Evolutionary conservation across 2,888 invertebrate genomes (phyloP).

Genomic region (Xanthostigma xanthostigma): DNA sequence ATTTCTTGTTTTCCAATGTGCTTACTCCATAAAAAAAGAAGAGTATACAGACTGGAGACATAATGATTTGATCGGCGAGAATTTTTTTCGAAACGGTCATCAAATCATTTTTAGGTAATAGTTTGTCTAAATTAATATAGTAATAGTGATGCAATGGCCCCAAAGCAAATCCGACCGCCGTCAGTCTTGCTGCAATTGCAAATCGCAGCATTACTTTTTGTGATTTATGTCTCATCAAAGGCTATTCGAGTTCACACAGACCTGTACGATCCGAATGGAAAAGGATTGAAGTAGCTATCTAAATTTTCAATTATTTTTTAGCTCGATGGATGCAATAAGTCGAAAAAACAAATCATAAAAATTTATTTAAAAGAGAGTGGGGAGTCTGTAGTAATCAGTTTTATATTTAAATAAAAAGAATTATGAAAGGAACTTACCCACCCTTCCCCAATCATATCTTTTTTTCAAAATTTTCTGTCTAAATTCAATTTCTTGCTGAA

Average conservation of each 20-base stretch:
- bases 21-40: slow-evolving; percentile 72
- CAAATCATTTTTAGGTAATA: slow-evolving; percentile 41
- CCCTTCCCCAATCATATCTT: slow-evolving; percentile 44
- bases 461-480: slow-evolving; percentile 26
- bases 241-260: too few relatives aligned
- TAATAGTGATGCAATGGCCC: slow-evolving; percentile 80
- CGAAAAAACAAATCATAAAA: too few relatives aligned
- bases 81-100: slow-evolving; percentile 56
- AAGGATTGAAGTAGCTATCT: too few relatives aligned
- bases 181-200: slow-evolving; percentile 46
- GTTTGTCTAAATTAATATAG: slow-evolving; percentile 59
- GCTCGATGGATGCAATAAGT: too few relatives aligned
- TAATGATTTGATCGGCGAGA: slow-evolving; percentile 43
- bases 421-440: slow-evolving; percentile 28
- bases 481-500: slow-evolving; percentile 65
- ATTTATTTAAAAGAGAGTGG: too few relatives aligned
- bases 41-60: slow-evolving; percentile 64
- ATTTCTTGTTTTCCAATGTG: slow-evolving; percentile 48
- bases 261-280: too few relatives aligned
- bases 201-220: too few relatives aligned
- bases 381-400: too few relatives aligned
- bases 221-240: too few relatives aligned
- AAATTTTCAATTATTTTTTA: too few relatives aligned
- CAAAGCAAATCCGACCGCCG: slow-evolving; percentile 55
- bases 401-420: not conserved